Percentiles rank a stretch among this genome's conserved stretches.
Evolutionary conservation across 2,797 vertebrate genomes (phyloP).

Genomic region (Borostomias antarcticus): DNA sequence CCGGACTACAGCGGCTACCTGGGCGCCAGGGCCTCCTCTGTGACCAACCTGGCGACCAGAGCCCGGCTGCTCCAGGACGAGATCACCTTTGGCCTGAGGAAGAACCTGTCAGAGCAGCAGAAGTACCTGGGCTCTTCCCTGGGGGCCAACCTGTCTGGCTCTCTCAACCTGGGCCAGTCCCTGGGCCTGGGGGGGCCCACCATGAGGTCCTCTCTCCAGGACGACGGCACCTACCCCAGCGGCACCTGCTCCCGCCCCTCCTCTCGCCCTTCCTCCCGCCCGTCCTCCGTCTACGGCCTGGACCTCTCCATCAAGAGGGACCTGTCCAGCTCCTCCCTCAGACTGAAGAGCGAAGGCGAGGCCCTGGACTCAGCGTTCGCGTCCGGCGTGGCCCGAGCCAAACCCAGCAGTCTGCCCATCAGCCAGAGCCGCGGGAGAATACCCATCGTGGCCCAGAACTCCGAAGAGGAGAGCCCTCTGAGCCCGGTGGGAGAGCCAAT

Average conservation of each 20-base stretch:
- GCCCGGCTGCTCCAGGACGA: conserved; percentile 96
- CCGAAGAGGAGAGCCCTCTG: conserved; percentile 97
- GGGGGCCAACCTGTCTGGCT: conserved; percentile 84
- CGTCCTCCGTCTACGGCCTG: conserved; percentile 96
- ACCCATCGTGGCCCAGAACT: conserved; percentile 98
- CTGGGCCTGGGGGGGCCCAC: conserved; percentile 77
- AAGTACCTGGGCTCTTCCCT: conserved; percentile 90
- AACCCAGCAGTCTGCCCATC: conserved; percentile 97
- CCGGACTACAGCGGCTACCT: conserved; percentile 92
- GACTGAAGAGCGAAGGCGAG: conserved; percentile 92
- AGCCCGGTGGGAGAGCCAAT: conserved; percentile 99
- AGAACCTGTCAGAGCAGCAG: conserved; percentile 96
- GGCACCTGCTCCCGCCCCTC: conserved; percentile 92
- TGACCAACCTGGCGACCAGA: conserved; percentile 89
- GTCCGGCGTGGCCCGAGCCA: conserved; percentile 87
- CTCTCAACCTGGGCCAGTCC: conserved; percentile 84
- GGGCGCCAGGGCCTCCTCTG: conserved; percentile 87
- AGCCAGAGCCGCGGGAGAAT: conserved; percentile 98
- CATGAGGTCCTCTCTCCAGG: conserved; percentile 85
- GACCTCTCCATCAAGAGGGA: conserved; percentile 97
- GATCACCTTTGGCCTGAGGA: conserved; percentile 94
- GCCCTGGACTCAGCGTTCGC: conserved; percentile 91
- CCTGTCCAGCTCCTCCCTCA: conserved; percentile 92
- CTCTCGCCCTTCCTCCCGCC: conserved; percentile 94
- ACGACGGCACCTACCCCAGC: conserved; percentile 93